Evolutionary conservation across 2,113 vertebrate genomes (phyloP).

Genomic region (Anas platyrhynchos): DNA sequence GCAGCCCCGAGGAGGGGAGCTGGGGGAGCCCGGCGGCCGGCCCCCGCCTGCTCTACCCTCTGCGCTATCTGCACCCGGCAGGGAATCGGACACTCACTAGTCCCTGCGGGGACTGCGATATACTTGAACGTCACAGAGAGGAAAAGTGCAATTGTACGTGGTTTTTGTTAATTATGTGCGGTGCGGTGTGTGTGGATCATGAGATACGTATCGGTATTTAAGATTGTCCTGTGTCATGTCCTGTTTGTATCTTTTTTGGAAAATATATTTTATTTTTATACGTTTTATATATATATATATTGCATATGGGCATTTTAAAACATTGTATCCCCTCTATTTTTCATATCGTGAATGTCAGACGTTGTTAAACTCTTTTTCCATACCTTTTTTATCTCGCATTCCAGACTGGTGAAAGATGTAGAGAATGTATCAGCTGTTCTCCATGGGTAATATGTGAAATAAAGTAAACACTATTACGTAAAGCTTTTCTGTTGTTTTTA

Average conservation of each 20-base stretch:
- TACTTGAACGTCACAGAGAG: constrained; percentile 96
- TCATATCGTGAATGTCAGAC: constrained; percentile 79
- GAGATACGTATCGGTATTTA: constrained; percentile 89
- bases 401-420: constrained; percentile 78
- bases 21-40: not conserved
- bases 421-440: constrained; percentile 84
- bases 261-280: constrained; percentile 97
- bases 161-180: constrained; percentile 55
- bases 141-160: constrained; percentile 92
- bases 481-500: constrained; percentile 10
- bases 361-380: constrained; percentile 75
- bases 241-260: constrained; percentile 78
- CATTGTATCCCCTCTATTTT: constrained; percentile 81
- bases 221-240: constrained; percentile 78
- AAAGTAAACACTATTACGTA: constrained; percentile 67
- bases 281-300: constrained; percentile 80
- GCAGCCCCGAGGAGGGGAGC: not conserved
- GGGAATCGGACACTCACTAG: constrained; percentile 74
- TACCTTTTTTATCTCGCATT: constrained; percentile 64
- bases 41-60: constrained; percentile 58
- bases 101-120: constrained; percentile 83
- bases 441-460: constrained; percentile 80
- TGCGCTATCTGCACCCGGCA: constrained; percentile 68
- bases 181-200: constrained; percentile 83
- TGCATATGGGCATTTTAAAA: constrained; percentile 94